Conservation (phyloP, 2,113 vertebrate genomes). For the Regulus satrapa region DNA sequence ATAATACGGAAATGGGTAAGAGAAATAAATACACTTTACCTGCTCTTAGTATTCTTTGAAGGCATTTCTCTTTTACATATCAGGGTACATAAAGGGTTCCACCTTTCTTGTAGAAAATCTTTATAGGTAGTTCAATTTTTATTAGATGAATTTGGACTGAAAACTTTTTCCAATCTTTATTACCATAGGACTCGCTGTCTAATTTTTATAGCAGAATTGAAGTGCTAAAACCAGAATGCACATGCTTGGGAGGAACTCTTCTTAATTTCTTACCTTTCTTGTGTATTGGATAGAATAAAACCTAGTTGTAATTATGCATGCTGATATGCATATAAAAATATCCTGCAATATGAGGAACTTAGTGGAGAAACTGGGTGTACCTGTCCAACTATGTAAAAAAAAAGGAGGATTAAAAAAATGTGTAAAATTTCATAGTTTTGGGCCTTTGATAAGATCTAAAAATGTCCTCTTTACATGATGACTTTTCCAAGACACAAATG, state of each 20-base stretch:
- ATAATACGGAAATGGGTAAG: not conserved
- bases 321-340: not conserved
- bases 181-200: not conserved
- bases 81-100: not conserved
- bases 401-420: not conserved
- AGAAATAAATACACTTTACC: slow-evolving; percentile 17
- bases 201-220: slow-evolving; percentile 21
- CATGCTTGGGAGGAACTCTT: not conserved
- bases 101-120: slow-evolving; percentile 27
- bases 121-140: slow-evolving; percentile 38
- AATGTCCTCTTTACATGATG: not conserved
- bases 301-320: slow-evolving; percentile 31
- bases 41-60: slow-evolving; percentile 20
- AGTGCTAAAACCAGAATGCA: slow-evolving; percentile 8
- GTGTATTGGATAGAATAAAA: slow-evolving; percentile 21
- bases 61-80: slow-evolving; percentile 26
- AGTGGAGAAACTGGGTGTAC: slow-evolving; percentile 3
- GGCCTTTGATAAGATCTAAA: not conserved
- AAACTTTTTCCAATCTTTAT: slow-evolving; percentile 29
- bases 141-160: slow-evolving; percentile 17
- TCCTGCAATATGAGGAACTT: slow-evolving; percentile 20
- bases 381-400: not conserved
- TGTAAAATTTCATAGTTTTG: not conserved
- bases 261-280: slow-evolving; percentile 15
- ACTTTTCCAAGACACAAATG: not conserved